Conservation (phyloP, 2,888 invertebrate genomes). For the Folsomia manolachei region DNA sequence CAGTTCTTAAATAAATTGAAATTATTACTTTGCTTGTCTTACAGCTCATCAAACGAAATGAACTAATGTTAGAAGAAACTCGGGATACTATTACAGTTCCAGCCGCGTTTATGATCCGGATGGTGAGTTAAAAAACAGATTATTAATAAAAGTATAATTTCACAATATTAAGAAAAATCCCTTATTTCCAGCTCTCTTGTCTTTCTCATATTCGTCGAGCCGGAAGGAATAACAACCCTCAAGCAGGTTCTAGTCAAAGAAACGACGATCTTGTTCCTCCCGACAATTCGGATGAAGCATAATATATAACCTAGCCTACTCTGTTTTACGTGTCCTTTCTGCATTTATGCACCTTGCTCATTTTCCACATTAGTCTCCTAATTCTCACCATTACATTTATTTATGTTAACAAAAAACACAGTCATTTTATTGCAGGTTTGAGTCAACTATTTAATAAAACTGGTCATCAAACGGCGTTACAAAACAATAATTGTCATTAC, state of each 20-base stretch:
- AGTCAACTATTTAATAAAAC: too few relatives aligned
- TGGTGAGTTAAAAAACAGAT: slow-evolving; percentile 5
- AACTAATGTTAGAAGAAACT: slow-evolving; percentile 80
- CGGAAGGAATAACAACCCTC: slow-evolving; percentile 2
- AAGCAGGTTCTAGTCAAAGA: not conserved
- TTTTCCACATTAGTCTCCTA: too few relatives aligned
- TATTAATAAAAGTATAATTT: too few relatives aligned
- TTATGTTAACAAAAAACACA: too few relatives aligned
- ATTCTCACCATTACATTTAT: too few relatives aligned
- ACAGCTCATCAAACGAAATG: slow-evolving; percentile 72
- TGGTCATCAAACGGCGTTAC: too few relatives aligned
- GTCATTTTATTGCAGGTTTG: too few relatives aligned
- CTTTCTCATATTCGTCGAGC: slow-evolving; percentile 35
- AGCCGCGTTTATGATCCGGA: slow-evolving; percentile 74
- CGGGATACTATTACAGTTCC: slow-evolving; percentile 83
- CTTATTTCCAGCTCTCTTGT: slow-evolving; percentile 20
- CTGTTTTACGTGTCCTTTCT: too few relatives aligned
- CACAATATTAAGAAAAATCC: too few relatives aligned
- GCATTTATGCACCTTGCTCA: too few relatives aligned
- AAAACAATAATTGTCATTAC: too few relatives aligned
- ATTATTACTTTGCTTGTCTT: slow-evolving; percentile 37
- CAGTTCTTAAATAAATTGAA: slow-evolving; percentile 25
- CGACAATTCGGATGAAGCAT: not conserved
- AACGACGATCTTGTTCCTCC: not conserved
- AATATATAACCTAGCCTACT: not conserved